Percentiles rank a stretch among this genome's conserved stretches.
Evolutionary conservation across 1,140 invertebrate species (phyloP).

Genomic region (Tigriopus japonicus): DNA sequence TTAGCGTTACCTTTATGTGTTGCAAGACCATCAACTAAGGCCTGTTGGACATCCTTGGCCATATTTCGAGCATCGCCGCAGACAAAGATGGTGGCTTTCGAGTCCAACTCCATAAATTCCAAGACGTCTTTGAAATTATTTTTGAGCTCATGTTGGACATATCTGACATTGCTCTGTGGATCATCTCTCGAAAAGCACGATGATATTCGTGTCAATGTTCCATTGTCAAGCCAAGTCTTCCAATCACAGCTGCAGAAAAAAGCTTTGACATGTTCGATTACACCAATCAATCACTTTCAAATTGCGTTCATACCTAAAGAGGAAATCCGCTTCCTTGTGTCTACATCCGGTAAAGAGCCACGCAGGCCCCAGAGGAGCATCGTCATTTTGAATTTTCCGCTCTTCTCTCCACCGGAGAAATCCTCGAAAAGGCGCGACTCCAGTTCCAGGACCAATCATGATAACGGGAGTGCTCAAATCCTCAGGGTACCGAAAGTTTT

Average conservation of each 20-base stretch:
- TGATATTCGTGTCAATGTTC: conserved; percentile 33
- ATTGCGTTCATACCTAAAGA: conserved; percentile 22
- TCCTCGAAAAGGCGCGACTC: conserved; percentile 50
- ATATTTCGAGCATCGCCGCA: conserved; percentile 57
- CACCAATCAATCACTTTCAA: no score
- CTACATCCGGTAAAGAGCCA: conserved; percentile 58
- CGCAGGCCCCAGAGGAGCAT: conserved; percentile 24
- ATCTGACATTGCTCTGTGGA: conserved; percentile 26
- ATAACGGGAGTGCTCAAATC: conserved; percentile 39
- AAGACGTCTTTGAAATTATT: conserved; percentile 34
- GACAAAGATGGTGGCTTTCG: conserved; percentile 40
- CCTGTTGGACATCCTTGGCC: conserved; percentile 41
- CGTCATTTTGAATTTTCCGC: conserved; percentile 18
- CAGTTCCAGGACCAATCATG: conserved; percentile 62
- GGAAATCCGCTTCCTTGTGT: conserved; percentile 39
- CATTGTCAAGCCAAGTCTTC: conserved; percentile 27
- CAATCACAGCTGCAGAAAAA: conserved; percentile 29
- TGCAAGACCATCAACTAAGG: conserved; percentile 34
- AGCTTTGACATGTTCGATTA: no score
- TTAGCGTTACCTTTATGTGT: conserved; percentile 25
- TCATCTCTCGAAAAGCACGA: conserved; percentile 44
- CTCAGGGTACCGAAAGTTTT: conserved; percentile 33
- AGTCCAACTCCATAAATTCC: conserved; percentile 32
- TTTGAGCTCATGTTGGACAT: conserved; percentile 40
- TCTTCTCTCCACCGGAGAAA: conserved; percentile 32